phyloP scores from a whole-genome alignment of 2,113 vertebrate species.

The Pluvianellus socialis region DNA sequence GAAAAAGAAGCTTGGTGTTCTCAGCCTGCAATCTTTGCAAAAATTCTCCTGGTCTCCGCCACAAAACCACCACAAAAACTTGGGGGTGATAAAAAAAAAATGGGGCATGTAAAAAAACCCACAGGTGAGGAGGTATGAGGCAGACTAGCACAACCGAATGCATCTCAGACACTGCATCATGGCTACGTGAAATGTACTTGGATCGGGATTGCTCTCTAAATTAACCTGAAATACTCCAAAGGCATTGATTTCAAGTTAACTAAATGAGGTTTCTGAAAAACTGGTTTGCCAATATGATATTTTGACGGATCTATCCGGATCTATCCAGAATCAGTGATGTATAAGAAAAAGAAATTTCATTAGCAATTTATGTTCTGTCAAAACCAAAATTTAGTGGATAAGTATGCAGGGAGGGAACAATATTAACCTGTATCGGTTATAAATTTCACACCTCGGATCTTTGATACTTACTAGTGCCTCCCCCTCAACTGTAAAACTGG shows the following conservation, averaged over 20 bases:
- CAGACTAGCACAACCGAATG: not conserved
- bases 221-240: not conserved
- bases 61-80: conserved; percentile 15
- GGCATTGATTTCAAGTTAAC: not conserved
- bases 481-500: not conserved
- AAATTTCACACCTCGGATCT: not conserved
- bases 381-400: not conserved
- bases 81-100: not conserved
- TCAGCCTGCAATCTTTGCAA: not conserved
- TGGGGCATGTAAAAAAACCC: no score
- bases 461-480: not conserved
- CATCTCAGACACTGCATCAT: not conserved
- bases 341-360: not conserved
- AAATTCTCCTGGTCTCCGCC: not conserved
- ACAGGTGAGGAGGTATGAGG: not conserved
- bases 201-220: not conserved
- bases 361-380: not conserved
- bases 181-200: not conserved
- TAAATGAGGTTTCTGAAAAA: not conserved
- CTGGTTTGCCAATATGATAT: not conserved
- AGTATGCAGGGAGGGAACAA: not conserved
- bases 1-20: not conserved
- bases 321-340: not conserved
- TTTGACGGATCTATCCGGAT: not conserved
- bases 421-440: not conserved